phyloP scores from a whole-genome alignment of 2,797 vertebrate species.

The Melanotaenia trifasciata region DNA sequence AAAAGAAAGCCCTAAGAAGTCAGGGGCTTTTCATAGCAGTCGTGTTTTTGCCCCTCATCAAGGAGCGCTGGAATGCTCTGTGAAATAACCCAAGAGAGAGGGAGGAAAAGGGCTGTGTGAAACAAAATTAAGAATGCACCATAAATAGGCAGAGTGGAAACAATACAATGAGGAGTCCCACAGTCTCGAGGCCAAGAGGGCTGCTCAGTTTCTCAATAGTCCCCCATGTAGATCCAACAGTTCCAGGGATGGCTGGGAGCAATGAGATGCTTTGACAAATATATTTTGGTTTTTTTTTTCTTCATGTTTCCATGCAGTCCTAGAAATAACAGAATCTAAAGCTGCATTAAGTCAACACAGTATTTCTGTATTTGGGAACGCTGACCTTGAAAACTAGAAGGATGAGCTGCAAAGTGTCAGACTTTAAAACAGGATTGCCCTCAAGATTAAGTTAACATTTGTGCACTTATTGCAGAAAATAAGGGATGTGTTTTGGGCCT shows the following conservation, averaged over 20 bases:
- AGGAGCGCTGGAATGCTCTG: conserved; percentile 77
- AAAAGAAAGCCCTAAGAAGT: conserved; percentile 85
- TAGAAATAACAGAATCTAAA: conserved; percentile 66
- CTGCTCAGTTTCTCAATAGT: conserved; percentile 58
- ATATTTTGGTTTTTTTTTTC: conserved; percentile 55
- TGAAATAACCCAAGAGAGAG: conserved; percentile 81
- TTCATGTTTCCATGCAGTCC: conserved; percentile 50
- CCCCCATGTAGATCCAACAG: conserved; percentile 70
- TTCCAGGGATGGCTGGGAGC: conserved; percentile 74
- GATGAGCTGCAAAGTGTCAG: conserved; percentile 10
- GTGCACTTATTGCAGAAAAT: conserved; percentile 1
- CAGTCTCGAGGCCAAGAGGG: conserved; percentile 73
- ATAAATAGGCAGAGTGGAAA: conserved; percentile 82
- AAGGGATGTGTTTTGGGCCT: neutral
- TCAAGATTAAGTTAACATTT: neutral
- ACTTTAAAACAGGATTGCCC: neutral
- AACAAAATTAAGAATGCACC: conserved; percentile 83
- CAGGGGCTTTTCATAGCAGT: conserved; percentile 82
- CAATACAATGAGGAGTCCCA: conserved; percentile 77
- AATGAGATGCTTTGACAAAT: conserved; percentile 74
- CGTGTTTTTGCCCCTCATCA: conserved; percentile 87
- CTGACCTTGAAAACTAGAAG: conserved; percentile 78
- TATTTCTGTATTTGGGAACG: conserved; percentile 57
- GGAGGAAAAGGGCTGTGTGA: conserved; percentile 53
- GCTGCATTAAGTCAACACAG: conserved; percentile 63